These are phyloP conservation scores for Columba janthina DNA, from an alignment of 2,113 vertebrate genomes.

Conservation along the genomic window DNA sequence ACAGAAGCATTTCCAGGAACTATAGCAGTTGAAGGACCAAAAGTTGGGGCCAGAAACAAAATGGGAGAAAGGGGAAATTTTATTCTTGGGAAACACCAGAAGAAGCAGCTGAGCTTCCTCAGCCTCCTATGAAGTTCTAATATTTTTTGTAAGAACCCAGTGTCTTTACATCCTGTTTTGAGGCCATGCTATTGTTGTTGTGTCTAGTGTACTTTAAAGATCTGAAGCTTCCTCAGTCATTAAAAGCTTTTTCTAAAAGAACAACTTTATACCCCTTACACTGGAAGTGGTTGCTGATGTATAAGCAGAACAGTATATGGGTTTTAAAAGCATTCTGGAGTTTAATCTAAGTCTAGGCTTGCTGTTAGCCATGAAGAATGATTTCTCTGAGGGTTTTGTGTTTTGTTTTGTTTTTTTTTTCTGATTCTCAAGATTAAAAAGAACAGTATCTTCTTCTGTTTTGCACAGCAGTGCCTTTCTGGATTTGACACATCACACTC, in stretches of 20 bases:
- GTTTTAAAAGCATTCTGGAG: not conserved
- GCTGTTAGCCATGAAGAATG: not conserved
- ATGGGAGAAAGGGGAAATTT: not conserved
- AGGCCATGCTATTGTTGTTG: not conserved
- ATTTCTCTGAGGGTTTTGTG: not conserved
- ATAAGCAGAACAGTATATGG: not conserved
- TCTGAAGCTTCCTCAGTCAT: not conserved
- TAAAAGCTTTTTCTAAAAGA: not conserved
- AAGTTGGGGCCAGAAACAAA: not conserved
- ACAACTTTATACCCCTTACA: not conserved
- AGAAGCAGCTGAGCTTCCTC: conserved; percentile 7
- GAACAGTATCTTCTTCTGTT: not conserved
- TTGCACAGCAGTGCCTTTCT: not conserved
- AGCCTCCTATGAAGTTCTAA: not conserved
- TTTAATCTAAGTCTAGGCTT: not conserved
- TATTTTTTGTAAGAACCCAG: conserved; percentile 20
- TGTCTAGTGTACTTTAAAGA: not conserved
- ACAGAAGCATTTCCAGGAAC: not conserved
- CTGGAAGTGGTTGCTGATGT: not conserved
- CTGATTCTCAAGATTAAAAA: not conserved
- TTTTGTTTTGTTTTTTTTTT: not conserved
- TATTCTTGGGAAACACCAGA: not conserved
- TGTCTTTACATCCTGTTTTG: conserved; percentile 36
- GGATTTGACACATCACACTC: not conserved
- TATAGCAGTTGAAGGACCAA: not conserved